Conservation (phyloP, 1,140 invertebrate genomes). For the Dendroctonus ponderosae region DNA sequence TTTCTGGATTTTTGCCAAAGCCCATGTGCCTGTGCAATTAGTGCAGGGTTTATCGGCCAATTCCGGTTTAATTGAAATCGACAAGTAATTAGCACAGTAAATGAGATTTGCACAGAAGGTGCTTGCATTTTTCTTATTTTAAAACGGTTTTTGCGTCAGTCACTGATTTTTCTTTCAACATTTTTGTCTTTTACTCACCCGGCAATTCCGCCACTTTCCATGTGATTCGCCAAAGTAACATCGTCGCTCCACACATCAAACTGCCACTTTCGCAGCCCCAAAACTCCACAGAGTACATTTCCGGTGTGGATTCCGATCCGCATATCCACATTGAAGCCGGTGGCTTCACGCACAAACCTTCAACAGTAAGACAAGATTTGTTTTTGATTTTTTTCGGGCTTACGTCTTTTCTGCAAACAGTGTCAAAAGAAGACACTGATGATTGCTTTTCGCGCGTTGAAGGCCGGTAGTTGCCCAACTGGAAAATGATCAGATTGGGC, state of each 20-base stretch:
- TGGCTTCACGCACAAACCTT: slow-evolving; percentile 84
- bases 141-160: not conserved
- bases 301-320: slow-evolving; percentile 92
- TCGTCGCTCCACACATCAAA: slow-evolving; percentile 99
- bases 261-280: slow-evolving; percentile 96
- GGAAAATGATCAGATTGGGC: too few relatives aligned
- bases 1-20: too few relatives aligned
- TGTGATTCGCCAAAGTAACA: slow-evolving; percentile 94
- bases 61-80: too few relatives aligned
- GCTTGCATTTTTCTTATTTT: not conserved
- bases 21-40: too few relatives aligned
- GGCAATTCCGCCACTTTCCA: slow-evolving; percentile 93
- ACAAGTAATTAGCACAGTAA: too few relatives aligned
- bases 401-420: too few relatives aligned
- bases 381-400: too few relatives aligned
- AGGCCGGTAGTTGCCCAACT: too few relatives aligned
- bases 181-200: slow-evolving; percentile 64
- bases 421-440: too few relatives aligned
- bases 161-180: not conserved
- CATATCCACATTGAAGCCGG: slow-evolving; percentile 91
- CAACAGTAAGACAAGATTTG: slow-evolving; percentile 13
- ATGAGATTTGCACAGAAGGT: too few relatives aligned
- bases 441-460: too few relatives aligned
- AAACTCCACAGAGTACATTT: slow-evolving; percentile 92
- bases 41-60: too few relatives aligned